Base-by-base conservation (phyloP, 2,888 invertebrate genomes). In the Andrena fulva region DNA sequence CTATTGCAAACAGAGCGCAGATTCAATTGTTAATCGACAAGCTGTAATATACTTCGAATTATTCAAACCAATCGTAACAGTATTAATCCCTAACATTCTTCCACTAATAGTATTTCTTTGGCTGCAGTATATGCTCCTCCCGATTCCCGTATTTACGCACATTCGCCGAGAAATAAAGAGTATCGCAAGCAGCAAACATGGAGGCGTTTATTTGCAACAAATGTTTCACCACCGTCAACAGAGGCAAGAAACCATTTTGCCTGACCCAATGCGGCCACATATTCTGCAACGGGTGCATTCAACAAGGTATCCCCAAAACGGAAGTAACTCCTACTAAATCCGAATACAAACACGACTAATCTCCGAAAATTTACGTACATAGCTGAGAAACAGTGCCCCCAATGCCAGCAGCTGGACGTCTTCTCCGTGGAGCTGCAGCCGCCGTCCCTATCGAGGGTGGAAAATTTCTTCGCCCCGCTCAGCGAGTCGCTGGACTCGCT, bases 181-280 rank as follows among this genome's bases (percentile, higher is more conserved):
- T 12, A 35, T 10, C 12, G 12, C 42, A 3, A 29, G 29, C 29
- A 10, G 31, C 31, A 35, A n/a, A 29, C 2, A 89, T 89, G 88
- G 73, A 89, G 2, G 10, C 0, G 0, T 75, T 74, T 7, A 82
- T 89, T 59, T 89, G 89, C 48, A 89, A 89, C 29, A 88, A 82
- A 10, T 89, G 89, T 70, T 86, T 54, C 20, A 8, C 52, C 0
- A 69, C 79, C 1, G 20, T 10, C 0, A 3, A 60, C 2, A 77
- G 80, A 59, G 87, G 78, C 1, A 84, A 87, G 33, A 77, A 67
- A 69, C 87, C 89, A 2, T 89, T 80, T 52, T 67, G 29, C 10
- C 59, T 89, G 10, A 89, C 86, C 0, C 87, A 89, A 10, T 89
- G 89, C 20, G 88, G 88, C 6, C 89, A 89, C 0, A 68, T 89